Base-by-base conservation (phyloP, 1,140 invertebrate species). In the Dreissena polymorpha region DNA sequence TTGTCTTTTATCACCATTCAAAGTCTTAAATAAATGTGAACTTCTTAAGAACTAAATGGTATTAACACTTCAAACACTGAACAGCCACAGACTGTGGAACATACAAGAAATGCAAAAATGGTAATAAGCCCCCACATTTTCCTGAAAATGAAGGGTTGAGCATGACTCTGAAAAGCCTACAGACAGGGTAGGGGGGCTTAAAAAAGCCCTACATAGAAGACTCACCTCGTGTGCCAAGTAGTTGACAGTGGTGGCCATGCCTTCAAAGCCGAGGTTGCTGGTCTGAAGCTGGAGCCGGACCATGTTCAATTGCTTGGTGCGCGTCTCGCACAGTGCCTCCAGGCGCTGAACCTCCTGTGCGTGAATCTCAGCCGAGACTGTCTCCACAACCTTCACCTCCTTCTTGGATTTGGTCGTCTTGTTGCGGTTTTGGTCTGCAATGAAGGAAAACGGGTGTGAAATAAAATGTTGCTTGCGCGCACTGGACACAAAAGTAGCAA, bases 261-360 rank as follows among this genome's bases (percentile, higher is more conserved):
- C 92, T 71, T 93, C 93, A 74, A 94, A 93, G 29, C 90, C 93
- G 10, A 89, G 68, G 12, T 88, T 80, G 18, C 87, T 86, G 23
- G 91, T 87, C 75, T 91, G 92, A 39, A 93, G 88, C 74, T 93
- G 90, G 65, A 93, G 88, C 80, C 90, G 92, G 51, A 91, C 85
- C 23, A 87, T 76, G 74, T 90, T 93, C 0, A 93, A 90, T 86
- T 94, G 93, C 75, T 93, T 94, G 12, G 93, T 93, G 12, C 93
- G 74, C 10, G 85, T 72, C 84, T 94, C 93, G 85, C 93, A 93
- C 29, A 94, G 86, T 0, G 91, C 91, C 86, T 93, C 93, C 39
- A 94, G 89, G 39, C 93, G 87, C 5, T 86, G 87, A 49, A 94
- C 91, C 85, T 94, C 93, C 76, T 91, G 79, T 0, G 65, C 76